Base-by-base conservation (phyloP, 2,797 vertebrate species). In the Rhabdophis nuchalis region DNA sequence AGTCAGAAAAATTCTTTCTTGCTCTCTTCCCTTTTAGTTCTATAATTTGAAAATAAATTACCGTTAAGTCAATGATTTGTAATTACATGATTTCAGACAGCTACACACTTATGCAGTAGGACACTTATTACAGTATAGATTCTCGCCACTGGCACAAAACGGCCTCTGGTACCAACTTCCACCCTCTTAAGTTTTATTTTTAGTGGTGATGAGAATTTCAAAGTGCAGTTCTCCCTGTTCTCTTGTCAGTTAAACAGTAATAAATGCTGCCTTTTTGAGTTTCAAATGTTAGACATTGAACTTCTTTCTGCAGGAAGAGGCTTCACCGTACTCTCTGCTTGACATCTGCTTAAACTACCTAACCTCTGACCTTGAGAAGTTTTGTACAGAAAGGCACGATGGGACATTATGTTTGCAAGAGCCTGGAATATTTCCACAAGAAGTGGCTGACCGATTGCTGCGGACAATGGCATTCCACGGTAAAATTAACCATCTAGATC, bases 381-480 rank as follows among this genome's bases (percentile, higher is more conserved):
- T 99, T 96, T 99, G 99, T 95, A 98, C 98, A 93, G 99, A 98
- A 95, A 98, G 98, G 32, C 98, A 98, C 29, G 99, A 99, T 97
- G 99, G 99, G 64, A 99, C 99, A 0, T 94, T 99, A 46, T 98
- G 98, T 96, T 98, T 99, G 94, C 98, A 99, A 92, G 99, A 99
- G 95, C 98, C 98, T 20, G 98, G 99, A 5, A 98, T 99, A 92
- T 99, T 99, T 96, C 99, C 99, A 18, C 99, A 99, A 96, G 99
- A 99, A 96, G 98, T 99, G 46, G 99, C 99, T 27, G 99, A 99
- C 94, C 98, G 99, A 94, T 97, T 99, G 94, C 98, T 99, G 96
- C 98, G 98, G 95, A 99, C 99, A 1, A 99, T 99, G 99, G 98
- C 99, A 58, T 97, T 97, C 95, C 98, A 99, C 95, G 99, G 99